Conservation (phyloP, 2,888 invertebrate genomes). For the Tipula unca region DNA sequence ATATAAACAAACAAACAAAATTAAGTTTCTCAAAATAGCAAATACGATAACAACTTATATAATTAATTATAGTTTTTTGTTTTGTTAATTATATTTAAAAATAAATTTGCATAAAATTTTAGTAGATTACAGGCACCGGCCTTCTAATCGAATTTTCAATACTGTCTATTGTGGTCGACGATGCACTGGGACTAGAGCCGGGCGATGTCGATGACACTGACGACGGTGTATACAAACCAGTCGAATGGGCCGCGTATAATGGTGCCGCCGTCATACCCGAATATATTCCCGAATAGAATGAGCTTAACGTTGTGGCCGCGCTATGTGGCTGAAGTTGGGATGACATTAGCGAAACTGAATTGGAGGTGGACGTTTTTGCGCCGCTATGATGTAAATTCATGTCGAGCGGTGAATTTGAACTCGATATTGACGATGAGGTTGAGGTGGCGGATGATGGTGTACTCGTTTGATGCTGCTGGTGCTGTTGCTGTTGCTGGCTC, state of each 20-base stretch:
- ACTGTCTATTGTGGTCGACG: conserved; percentile 30
- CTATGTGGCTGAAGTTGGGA: conserved; percentile 37
- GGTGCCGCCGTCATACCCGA: conserved; percentile 41
- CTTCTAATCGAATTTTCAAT: conserved; percentile 40
- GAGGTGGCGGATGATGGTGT: background rate
- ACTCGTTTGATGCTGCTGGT: conserved; percentile 29
- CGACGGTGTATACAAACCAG: conserved; percentile 38
- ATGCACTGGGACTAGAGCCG: conserved; percentile 39
- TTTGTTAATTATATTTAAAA: background rate
- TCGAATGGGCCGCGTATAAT: conserved; percentile 39
- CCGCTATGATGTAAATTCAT: background rate
- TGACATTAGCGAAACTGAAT: conserved; percentile 30
- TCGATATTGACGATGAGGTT: conserved; percentile 3
- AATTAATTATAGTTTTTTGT: background rate
- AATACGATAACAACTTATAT: background rate
- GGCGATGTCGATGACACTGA: conserved; percentile 40
- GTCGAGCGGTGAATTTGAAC: conserved; percentile 15
- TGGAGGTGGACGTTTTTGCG: background rate
- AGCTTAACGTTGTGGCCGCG: conserved; percentile 37
- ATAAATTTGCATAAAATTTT: conserved; percentile 24
- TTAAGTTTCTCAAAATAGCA: background rate
- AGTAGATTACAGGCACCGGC: conserved; percentile 42
- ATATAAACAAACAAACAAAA: background rate
- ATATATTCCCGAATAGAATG: conserved; percentile 42
- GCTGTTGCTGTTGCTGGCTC: conserved; percentile 34